A percentile compares a stretch with the other conserved stretches of the same genome.
Conservation (phyloP, 2,797 vertebrate species). For the Malacoctenus gilli region DNA sequence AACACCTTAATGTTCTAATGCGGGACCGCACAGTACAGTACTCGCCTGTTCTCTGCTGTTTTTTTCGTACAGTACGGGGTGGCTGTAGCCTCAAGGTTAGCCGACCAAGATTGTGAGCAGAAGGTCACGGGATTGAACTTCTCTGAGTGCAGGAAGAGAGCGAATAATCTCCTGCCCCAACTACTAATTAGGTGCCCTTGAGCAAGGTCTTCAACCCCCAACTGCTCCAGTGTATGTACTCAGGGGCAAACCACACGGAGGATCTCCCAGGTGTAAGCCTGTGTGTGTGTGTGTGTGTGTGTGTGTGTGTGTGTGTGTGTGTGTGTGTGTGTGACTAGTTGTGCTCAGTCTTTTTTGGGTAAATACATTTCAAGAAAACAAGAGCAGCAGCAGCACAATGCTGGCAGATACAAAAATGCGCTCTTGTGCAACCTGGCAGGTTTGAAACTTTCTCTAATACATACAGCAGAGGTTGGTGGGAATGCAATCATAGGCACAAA, state of each 20-base stretch:
- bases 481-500: constrained; percentile 61
- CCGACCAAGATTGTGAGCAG: constrained; percentile 51
- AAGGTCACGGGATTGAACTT: constrained; percentile 70
- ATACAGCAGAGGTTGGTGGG: constrained; percentile 22
- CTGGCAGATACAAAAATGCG: constrained; percentile 23
- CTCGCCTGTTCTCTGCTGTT: constrained; percentile 8
- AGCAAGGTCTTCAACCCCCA: constrained; percentile 66
- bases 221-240: constrained; percentile 46
- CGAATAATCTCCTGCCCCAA: constrained; percentile 64
- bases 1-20: constrained; percentile 58
- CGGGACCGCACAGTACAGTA: constrained; percentile 24
- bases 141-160: constrained; percentile 47
- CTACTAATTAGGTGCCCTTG: constrained; percentile 74
- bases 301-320: no score
- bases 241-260: constrained; percentile 29
- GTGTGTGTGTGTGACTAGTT: constrained; percentile 35
- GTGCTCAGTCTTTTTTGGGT: constrained; percentile 12
- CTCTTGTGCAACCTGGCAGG: constrained; percentile 20
- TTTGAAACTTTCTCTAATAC: constrained; percentile 36
- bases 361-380: constrained; percentile 50
- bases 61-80: constrained; percentile 41
- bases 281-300: no score
- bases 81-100: constrained; percentile 61
- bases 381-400: constrained; percentile 18
- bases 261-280: constrained; percentile 49